phyloP scores from a whole-genome alignment of 2,113 vertebrate genomes.

The Grus americana region DNA sequence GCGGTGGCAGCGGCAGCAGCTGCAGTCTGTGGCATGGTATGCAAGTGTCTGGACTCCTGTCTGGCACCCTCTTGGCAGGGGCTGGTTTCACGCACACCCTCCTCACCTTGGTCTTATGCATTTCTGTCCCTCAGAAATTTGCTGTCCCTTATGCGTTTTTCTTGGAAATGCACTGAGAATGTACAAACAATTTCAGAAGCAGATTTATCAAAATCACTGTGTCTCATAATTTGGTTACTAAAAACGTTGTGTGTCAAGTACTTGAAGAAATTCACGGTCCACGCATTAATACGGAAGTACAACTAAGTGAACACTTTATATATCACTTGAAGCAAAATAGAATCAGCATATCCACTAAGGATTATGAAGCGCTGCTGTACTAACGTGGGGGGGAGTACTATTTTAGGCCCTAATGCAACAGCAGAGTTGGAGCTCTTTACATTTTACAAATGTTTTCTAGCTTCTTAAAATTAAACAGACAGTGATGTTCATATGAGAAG shows the following conservation, averaged over 20 bases:
- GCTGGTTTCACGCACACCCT: accelerated
- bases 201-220: neutral
- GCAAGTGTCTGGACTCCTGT: neutral
- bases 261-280: neutral
- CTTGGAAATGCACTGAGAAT: neutral
- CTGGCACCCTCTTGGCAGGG: neutral
- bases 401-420: neutral
- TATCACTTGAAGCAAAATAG: neutral
- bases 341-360: neutral
- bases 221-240: neutral
- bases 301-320: neutral
- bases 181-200: neutral
- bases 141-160: neutral
- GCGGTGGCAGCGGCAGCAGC: neutral
- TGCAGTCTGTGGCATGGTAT: neutral
- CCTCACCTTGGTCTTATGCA: neutral
- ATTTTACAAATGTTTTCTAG: neutral
- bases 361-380: neutral
- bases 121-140: neutral
- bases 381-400: neutral
- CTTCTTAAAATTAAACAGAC: neutral
- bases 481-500: neutral
- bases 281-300: neutral
- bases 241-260: neutral
- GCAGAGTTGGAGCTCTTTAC: neutral